Evolutionary conservation across 1,140 invertebrate genomes (phyloP).

Genomic region (Oedothorax gibbosus): DNA sequence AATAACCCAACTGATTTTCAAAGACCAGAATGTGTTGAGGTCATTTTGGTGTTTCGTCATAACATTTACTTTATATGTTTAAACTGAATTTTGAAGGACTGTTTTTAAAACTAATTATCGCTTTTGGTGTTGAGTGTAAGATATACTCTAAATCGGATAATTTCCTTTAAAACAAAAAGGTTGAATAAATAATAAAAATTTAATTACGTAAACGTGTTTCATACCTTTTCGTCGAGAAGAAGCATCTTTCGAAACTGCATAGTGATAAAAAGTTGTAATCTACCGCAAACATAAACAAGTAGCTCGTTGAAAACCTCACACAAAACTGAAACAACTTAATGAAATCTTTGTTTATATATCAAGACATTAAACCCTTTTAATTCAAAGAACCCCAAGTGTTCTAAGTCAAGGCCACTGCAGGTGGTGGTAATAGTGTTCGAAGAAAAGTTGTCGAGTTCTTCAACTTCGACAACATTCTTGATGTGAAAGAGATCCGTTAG

Average conservation of each 20-base stretch:
- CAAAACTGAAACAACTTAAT: constrained; percentile 21
- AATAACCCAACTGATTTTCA: too few species aligned
- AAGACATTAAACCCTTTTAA: not conserved
- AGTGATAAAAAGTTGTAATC: too few species aligned
- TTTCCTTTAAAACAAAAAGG: too few species aligned
- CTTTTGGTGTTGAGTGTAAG: too few species aligned
- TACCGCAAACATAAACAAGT: constrained; percentile 5
- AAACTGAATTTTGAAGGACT: too few species aligned
- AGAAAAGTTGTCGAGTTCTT: not conserved
- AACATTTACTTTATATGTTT: too few species aligned
- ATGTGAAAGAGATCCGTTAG: constrained; percentile 2
- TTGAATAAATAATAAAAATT: not conserved
- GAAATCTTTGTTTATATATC: constrained; percentile 12
- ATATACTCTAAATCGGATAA: too few species aligned
- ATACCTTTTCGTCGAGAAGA: constrained; percentile 5
- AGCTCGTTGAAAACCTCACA: not conserved
- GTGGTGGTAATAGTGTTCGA: not conserved
- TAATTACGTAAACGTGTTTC: not conserved
- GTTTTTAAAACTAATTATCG: too few species aligned
- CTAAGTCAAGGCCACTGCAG: constrained; percentile 21
- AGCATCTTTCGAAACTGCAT: constrained; percentile 17
- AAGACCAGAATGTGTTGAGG: too few species aligned
- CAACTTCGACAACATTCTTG: not conserved
- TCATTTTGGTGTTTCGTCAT: too few species aligned
- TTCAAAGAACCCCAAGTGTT: constrained; percentile 16